Conservation (phyloP, 2,113 vertebrate species). For the Amazona guildingii region DNA sequence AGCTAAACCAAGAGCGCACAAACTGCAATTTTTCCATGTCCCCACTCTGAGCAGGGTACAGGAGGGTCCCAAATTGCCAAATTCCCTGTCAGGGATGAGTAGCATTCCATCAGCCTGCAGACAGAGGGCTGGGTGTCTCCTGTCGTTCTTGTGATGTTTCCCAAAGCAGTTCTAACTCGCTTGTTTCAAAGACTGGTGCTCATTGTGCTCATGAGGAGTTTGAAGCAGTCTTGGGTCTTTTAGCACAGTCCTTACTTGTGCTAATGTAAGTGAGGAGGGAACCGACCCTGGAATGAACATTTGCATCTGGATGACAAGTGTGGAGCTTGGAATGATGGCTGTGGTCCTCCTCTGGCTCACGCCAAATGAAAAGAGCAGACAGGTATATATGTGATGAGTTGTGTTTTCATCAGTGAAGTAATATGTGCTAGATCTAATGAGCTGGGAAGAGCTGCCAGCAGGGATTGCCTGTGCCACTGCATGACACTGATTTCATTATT, state of each 20-base stretch:
- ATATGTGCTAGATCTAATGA: neutral
- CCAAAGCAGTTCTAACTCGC: neutral
- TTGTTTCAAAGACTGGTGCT: neutral
- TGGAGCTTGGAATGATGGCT: neutral
- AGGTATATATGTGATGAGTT: neutral
- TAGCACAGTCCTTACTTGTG: neutral
- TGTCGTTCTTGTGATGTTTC: neutral
- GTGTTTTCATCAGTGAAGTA: neutral
- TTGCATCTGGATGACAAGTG: neutral
- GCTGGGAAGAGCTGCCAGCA: neutral
- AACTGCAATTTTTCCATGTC: neutral
- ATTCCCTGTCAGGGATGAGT: fast-evolving
- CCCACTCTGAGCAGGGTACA: neutral
- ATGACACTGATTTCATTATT: neutral
- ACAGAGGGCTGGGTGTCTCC: neutral
- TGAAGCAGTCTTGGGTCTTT: neutral
- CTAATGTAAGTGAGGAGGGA: fast-evolving
- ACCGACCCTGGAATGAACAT: neutral
- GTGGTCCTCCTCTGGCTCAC: neutral
- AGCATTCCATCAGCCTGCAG: neutral
- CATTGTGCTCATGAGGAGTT: too few species aligned
- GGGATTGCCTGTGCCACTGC: neutral
- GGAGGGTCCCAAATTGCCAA: neutral
- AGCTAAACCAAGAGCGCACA: neutral
- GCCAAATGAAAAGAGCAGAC: neutral